phyloP scores from a whole-genome alignment of 2,888 invertebrate species.

The Mythimna pallens region DNA sequence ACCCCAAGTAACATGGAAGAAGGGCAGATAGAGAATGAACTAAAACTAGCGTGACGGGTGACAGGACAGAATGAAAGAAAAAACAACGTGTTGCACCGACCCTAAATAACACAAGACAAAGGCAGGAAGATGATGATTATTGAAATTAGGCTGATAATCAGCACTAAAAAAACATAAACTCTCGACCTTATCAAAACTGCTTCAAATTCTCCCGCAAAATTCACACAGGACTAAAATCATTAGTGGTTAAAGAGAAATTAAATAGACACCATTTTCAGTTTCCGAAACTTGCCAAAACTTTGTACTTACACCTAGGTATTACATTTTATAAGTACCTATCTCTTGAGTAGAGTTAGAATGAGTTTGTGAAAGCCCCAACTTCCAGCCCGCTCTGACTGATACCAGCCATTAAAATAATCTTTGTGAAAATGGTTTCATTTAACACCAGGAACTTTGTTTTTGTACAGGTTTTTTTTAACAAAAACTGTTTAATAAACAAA shows the following conservation, averaged over 20 bases:
- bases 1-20: no score
- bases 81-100: no score
- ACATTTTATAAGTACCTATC: background rate
- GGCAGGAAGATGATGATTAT: no score
- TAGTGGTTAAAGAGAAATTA: background rate
- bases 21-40: no score
- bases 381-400: background rate
- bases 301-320: background rate
- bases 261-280: background rate
- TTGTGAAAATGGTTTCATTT: constrained; percentile 3
- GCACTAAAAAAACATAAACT: no score
- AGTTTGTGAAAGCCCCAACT: constrained; percentile 5
- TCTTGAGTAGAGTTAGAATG: background rate
- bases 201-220: background rate
- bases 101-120: no score
- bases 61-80: no score
- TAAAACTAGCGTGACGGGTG: no score
- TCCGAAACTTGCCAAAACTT: background rate
- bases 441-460: constrained; percentile 4
- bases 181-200: background rate
- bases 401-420: constrained; percentile 18
- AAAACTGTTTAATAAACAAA: no score
- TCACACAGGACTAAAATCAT: background rate
- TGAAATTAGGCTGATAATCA: no score
- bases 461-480: no score